phyloP scores from a whole-genome alignment of 2,797 vertebrate species.

The Calcarius lapponicus region DNA sequence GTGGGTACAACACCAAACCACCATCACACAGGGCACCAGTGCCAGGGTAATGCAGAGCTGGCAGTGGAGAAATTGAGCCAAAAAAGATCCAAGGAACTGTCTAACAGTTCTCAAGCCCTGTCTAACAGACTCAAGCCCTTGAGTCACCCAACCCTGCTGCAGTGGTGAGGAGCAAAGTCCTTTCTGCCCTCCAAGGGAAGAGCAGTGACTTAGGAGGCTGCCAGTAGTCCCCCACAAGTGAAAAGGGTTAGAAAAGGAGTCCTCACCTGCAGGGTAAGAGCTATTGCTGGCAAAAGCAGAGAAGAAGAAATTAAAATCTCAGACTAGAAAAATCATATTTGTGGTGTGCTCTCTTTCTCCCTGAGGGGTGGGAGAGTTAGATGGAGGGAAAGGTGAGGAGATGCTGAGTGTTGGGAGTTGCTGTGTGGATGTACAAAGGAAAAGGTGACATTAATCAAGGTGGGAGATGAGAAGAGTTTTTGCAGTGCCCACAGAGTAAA shows the following conservation, averaged over 20 bases:
- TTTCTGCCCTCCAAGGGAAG: not conserved
- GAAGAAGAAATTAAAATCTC: not conserved
- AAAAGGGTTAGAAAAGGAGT: not conserved
- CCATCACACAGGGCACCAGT: not conserved
- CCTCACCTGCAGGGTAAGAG: not conserved
- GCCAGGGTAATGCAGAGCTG: not conserved
- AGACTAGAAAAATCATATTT: not conserved
- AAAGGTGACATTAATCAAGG: not conserved
- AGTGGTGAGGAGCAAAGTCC: not conserved
- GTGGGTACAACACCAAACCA: not conserved
- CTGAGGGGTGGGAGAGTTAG: not conserved
- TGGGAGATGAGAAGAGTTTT: not conserved
- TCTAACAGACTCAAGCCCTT: too few species aligned
- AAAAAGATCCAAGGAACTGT: not conserved
- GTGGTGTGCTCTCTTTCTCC: not conserved
- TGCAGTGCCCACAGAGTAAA: not conserved
- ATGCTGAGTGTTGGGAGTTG: not conserved
- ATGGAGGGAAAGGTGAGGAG: not conserved
- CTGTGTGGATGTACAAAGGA: not conserved
- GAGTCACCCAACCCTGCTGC: not conserved
- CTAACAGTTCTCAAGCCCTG: too few species aligned
- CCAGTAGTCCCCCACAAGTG: not conserved
- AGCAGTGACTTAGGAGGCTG: not conserved
- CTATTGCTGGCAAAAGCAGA: not conserved
- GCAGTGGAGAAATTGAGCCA: not conserved